A percentile compares a stretch with the other conserved stretches of the same genome.
phyloP scores from a whole-genome alignment of 2,113 vertebrate species.

The Ceratotherium simum region DNA sequence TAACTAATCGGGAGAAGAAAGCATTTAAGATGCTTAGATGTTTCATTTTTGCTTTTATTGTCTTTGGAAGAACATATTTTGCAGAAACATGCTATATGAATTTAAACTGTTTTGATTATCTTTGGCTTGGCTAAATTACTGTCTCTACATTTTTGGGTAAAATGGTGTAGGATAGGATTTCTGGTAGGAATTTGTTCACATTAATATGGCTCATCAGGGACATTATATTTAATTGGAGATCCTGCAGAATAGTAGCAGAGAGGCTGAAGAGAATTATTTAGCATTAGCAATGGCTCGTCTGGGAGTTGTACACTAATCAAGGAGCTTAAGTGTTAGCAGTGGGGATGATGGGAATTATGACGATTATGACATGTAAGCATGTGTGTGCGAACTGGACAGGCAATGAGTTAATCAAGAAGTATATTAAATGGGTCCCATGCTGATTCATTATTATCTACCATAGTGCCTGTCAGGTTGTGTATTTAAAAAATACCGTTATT shows the following conservation, averaged over 20 bases:
- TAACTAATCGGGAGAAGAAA: constrained; percentile 20
- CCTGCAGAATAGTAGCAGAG: constrained; percentile 89
- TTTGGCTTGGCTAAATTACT: constrained; percentile 71
- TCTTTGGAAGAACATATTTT: constrained; percentile 71
- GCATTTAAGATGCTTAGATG: constrained; percentile 16
- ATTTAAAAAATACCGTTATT: constrained; percentile 80
- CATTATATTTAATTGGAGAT: constrained; percentile 93
- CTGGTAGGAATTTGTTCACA: constrained; percentile 88
- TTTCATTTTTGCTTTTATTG: constrained; percentile 52
- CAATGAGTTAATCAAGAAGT: constrained; percentile 97
- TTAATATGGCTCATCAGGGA: constrained; percentile 90
- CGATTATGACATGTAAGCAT: constrained; percentile 98
- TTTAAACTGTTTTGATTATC: constrained; percentile 76
- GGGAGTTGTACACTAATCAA: constrained; percentile 96
- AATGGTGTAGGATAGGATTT: constrained; percentile 84
- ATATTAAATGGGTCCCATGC: constrained; percentile 96
- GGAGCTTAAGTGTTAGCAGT: constrained; percentile 91
- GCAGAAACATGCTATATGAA: constrained; percentile 42
- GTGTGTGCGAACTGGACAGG: constrained; percentile 95
- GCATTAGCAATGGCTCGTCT: constrained; percentile 93
- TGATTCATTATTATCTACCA: constrained; percentile 91
- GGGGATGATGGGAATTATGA: constrained; percentile 94
- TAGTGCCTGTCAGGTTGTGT: constrained; percentile 87
- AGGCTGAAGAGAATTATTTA: constrained; percentile 94
- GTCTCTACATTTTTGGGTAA: constrained; percentile 76